Evolutionary conservation across 2,888 invertebrate species (phyloP).

Genomic region (Pandemis heparana): DNA sequence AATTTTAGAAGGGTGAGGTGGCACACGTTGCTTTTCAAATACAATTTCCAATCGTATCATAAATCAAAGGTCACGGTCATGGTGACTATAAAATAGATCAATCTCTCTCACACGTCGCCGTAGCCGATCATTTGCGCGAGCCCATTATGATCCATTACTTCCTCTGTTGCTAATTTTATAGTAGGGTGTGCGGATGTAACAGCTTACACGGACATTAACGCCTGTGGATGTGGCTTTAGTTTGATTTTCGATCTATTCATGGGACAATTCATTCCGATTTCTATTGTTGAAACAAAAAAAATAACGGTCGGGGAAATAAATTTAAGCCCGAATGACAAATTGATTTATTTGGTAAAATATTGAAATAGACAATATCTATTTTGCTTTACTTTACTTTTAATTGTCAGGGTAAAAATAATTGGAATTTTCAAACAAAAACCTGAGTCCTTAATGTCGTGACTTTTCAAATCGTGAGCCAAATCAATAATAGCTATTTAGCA

Average conservation of each 20-base stretch:
- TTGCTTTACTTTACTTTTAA: background rate
- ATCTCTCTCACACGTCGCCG: slow-evolving; percentile 49
- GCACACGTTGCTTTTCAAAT: slow-evolving; percentile 18
- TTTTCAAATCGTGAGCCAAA: slow-evolving; percentile 28
- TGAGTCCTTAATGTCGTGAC: background rate
- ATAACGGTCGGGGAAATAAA: slow-evolving; percentile 36
- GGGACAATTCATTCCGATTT: slow-evolving; percentile 32
- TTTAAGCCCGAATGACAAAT: slow-evolving; percentile 37
- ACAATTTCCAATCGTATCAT: slow-evolving; percentile 27
- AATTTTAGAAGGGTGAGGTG: background rate
- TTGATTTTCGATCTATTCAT: slow-evolving; percentile 50
- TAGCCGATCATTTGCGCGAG: slow-evolving; percentile 56
- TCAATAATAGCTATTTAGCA: slow-evolving; percentile 36
- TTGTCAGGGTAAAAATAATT: background rate
- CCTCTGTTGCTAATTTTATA: slow-evolving; percentile 74
- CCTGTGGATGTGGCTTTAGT: slow-evolving; percentile 61
- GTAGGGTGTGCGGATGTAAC: slow-evolving; percentile 70
- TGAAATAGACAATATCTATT: slow-evolving; percentile 7
- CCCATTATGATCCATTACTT: slow-evolving; percentile 68
- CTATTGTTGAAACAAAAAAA: slow-evolving; percentile 36
- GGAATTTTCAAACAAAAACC: background rate
- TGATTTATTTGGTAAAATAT: slow-evolving; percentile 33
- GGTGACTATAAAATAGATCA: slow-evolving; percentile 37
- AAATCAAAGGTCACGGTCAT: slow-evolving; percentile 41
- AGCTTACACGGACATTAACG: slow-evolving; percentile 72